phyloP scores from a whole-genome alignment of 2,797 vertebrate species.

The Eulemur rubriventer region DNA sequence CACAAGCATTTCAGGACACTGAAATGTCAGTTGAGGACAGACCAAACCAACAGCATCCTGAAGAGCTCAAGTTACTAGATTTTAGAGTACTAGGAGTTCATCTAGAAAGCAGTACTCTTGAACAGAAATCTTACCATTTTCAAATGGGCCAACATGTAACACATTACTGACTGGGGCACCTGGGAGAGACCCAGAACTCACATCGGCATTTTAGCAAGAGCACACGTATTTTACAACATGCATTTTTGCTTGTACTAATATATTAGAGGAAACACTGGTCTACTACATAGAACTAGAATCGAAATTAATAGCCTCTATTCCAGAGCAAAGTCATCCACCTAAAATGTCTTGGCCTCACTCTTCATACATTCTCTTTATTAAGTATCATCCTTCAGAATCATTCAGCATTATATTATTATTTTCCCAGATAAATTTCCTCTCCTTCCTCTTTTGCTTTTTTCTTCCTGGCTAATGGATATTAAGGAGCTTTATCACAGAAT shows the following conservation, averaged over 20 bases:
- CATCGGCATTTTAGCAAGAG: conserved; percentile 63
- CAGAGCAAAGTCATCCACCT: background rate
- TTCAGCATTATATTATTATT: background rate
- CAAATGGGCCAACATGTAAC: conserved; percentile 18
- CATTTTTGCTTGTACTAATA: background rate
- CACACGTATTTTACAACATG: background rate
- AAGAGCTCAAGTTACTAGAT: background rate
- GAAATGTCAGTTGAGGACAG: background rate
- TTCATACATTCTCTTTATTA: background rate
- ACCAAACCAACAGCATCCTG: background rate
- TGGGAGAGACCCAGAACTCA: conserved; percentile 77
- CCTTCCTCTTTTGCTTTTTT: background rate
- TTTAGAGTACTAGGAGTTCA: background rate
- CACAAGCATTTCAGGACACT: background rate
- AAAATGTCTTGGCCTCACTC: background rate
- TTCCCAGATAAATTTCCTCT: background rate
- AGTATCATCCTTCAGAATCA: background rate
- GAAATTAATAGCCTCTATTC: background rate
- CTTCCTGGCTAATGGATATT: background rate
- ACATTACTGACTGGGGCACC: conserved; percentile 69
- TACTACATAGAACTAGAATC: background rate
- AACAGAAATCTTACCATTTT: background rate
- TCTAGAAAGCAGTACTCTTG: fast-evolving
- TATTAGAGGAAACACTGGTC: background rate
- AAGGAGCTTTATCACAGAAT: background rate